phyloP scores from a whole-genome alignment of 2,888 invertebrate genomes.

The Hemicrepidius hirtus region DNA sequence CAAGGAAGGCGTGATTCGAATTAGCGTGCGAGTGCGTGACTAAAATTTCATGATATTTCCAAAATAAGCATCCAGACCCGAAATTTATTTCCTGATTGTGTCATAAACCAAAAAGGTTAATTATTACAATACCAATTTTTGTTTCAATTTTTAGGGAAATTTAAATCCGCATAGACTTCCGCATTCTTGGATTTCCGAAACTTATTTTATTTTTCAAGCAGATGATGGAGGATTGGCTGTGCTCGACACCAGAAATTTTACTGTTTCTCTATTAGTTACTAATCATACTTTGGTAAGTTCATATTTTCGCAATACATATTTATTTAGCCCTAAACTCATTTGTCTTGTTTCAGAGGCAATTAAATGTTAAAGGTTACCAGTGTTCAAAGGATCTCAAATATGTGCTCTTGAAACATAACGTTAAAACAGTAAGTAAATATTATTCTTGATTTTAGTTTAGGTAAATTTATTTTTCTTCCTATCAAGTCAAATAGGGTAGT shows the following conservation, averaged over 20 bases:
- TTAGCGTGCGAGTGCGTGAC: conserved; percentile 22
- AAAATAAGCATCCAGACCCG: conserved; percentile 8
- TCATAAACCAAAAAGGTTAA: conserved; percentile 73
- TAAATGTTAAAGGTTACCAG: conserved; percentile 90
- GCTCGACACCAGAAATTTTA: conserved; percentile 84
- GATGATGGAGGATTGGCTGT: conserved; percentile 90
- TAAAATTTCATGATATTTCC: not conserved
- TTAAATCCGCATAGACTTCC: conserved; percentile 75
- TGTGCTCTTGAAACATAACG: conserved; percentile 92
- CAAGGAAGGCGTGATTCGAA: not conserved
- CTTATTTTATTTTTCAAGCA: conserved; percentile 89
- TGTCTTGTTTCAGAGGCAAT: conserved; percentile 81
- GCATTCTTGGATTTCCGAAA: conserved; percentile 87
- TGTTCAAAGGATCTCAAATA: conserved; percentile 90
- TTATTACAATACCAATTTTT: not conserved
- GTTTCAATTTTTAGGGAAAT: conserved; percentile 64
- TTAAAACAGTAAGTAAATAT: conserved; percentile 83
- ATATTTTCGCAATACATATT: conserved; percentile 63
- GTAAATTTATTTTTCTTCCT: not conserved
- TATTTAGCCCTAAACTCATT: not conserved
- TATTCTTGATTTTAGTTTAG: not conserved
- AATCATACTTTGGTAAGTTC: conserved; percentile 89
- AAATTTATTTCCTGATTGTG: conserved; percentile 24
- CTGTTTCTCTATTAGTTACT: conserved; percentile 86
- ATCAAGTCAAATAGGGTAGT: not conserved